Evolutionary conservation across 53 echinoderm and acorn worm genomes (phyloP), one percentile per base, ranked within the genome.

Genomic region (Holothuria leucospilota): DNA sequence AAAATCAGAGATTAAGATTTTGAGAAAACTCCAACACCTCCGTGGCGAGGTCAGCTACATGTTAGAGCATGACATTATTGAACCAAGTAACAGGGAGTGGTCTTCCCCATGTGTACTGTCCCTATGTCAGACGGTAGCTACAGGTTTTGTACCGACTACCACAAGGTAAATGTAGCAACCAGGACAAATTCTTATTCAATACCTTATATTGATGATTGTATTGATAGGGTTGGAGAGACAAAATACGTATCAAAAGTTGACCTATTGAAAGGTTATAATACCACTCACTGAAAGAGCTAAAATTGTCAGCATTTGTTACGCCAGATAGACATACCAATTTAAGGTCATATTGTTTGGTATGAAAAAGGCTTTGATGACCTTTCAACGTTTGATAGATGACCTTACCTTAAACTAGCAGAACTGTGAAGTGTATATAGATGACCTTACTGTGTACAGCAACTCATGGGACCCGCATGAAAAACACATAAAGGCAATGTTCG

Each of bases 61-160:
- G 86, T n/a, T 67, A 40, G 85, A 91, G 5, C 67, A 91, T 30
- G 78, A 78, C 39, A 86, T 88, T 12, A 88, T 94, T 15, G 89
- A 91, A 21, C 68, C 42, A 39, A 88, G 86, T 77, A 29, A 75
- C 8, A 94, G 94, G 82, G 20, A 21, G 2, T 94, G n/a, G n/a
- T n/a, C n/a, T n/a, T n/a, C n/a, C n/a, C n/a, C n/a, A n/a, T n/a
- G n/a, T n/a, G n/a, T n/a, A 91, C 39, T 94, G 88, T 91, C 10
- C 82, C 88, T 7, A 94, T 86, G 38, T 64, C 68, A 27, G 89
- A 94, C 51, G 77, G 62, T 0, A 62, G 81, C 20, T 25, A 63
- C 10, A 38, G 89, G 29, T 91, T 94, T 80, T 87, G 89, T 59
- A 92, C 84, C 0, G 89, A 94, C 62, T n/a, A n/a, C n/a, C n/a